These are phyloP conservation scores for Melolontha melolontha DNA, from an alignment of 2,888 invertebrate genomes.

Conservation along the genomic window DNA sequence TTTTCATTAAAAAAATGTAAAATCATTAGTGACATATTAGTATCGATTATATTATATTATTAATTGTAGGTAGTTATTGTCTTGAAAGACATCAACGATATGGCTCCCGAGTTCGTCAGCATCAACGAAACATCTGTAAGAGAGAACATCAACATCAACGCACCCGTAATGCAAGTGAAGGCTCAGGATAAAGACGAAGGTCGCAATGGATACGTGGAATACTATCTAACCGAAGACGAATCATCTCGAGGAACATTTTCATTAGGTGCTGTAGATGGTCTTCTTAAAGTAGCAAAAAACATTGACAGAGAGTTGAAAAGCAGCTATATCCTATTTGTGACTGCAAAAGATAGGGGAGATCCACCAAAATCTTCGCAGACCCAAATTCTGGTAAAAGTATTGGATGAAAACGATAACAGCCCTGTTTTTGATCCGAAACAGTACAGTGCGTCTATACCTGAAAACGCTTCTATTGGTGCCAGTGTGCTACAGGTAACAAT, in stretches of 20 bases:
- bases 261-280: constrained; percentile 88
- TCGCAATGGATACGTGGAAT: constrained; percentile 88
- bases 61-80: constrained; percentile 81
- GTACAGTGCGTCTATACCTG: constrained; percentile 90
- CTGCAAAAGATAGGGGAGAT: constrained; percentile 90
- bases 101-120: constrained; percentile 87
- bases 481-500: constrained; percentile 83
- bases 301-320: constrained; percentile 86
- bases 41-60: background rate
- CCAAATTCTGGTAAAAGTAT: constrained; percentile 77
- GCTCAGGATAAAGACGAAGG: constrained; percentile 92
- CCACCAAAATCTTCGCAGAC: constrained; percentile 80
- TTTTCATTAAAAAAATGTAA: too few relatives aligned
- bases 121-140: constrained; percentile 82
- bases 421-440: constrained; percentile 91
- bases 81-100: constrained; percentile 92
- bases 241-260: constrained; percentile 78
- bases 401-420: constrained; percentile 92
- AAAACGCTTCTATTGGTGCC: constrained; percentile 94
- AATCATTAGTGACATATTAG: too few relatives aligned
- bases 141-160: constrained; percentile 88
- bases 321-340: constrained; percentile 80
- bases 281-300: constrained; percentile 85
- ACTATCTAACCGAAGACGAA: constrained; percentile 78
- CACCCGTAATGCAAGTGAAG: constrained; percentile 89